phyloP scores from a whole-genome alignment of 1,140 invertebrate genomes.

The Nylanderia fulva region DNA sequence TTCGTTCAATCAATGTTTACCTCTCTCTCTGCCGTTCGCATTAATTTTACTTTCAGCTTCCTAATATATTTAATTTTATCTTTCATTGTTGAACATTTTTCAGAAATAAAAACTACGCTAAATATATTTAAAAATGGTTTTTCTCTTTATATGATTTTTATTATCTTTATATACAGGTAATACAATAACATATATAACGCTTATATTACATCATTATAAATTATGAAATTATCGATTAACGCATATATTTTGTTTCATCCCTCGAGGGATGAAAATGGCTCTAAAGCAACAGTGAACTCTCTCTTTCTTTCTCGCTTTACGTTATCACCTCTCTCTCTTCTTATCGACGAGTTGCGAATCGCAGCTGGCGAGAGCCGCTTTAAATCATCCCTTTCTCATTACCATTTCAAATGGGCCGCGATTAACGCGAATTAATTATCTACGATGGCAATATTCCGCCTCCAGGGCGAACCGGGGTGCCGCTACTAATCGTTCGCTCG shows the following conservation, averaged over 20 bases:
- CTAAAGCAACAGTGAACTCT: neutral
- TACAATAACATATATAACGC: no score
- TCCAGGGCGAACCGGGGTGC: slow-evolving; percentile 8
- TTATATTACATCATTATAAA: slow-evolving; percentile 12
- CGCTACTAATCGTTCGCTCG: slow-evolving; percentile 64
- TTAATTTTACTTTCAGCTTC: neutral
- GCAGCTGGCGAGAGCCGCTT: slow-evolving; percentile 42
- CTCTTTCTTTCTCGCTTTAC: neutral
- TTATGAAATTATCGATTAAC: slow-evolving; percentile 27
- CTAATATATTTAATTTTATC: neutral
- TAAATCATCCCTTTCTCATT: slow-evolving; percentile 73
- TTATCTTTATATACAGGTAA: neutral
- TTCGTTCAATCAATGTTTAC: slow-evolving; percentile 23
- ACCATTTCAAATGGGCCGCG: slow-evolving; percentile 75
- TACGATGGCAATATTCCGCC: slow-evolving; percentile 69
- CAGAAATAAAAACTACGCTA: neutral
- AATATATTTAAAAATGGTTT: neutral
- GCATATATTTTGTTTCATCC: slow-evolving; percentile 10
- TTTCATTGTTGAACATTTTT: neutral
- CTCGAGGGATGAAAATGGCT: neutral
- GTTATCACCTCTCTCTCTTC: neutral
- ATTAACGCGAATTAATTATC: slow-evolving; percentile 80
- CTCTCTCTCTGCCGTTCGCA: neutral
- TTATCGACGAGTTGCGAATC: slow-evolving; percentile 47
- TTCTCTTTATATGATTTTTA: neutral